Conservation (phyloP, 2,888 invertebrate genomes). For the Exocentrus adspersus region DNA sequence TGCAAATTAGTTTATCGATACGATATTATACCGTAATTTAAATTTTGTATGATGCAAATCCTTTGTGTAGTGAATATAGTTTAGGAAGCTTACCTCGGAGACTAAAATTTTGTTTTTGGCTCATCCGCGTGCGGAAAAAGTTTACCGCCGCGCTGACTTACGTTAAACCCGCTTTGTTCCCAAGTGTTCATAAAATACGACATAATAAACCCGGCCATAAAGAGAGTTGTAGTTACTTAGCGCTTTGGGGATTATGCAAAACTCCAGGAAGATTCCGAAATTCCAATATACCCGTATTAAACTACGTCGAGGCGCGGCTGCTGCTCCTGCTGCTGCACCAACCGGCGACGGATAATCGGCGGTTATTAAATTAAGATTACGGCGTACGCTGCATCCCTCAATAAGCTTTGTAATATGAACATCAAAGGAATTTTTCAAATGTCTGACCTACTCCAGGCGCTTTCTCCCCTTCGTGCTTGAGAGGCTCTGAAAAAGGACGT, state of each 20-base stretch:
- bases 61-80: too few species aligned
- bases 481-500: not conserved
- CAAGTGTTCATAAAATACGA: not conserved
- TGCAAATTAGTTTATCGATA: too few species aligned
- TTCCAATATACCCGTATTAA: constrained; percentile 14
- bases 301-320: too few species aligned
- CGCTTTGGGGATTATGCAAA: constrained; percentile 14
- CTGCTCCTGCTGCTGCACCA: not conserved
- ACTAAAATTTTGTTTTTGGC: not conserved
- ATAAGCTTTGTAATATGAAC: constrained; percentile 23
- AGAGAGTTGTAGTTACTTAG: constrained; percentile 12
- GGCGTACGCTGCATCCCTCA: constrained; percentile 8
- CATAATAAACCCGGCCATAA: constrained; percentile 8
- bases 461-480: not conserved
- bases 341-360: constrained; percentile 29
- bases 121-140: not conserved
- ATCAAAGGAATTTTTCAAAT: constrained; percentile 29
- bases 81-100: too few species aligned
- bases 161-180: not conserved
- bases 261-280: constrained; percentile 5
- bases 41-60: too few species aligned
- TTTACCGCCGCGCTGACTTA: not conserved
- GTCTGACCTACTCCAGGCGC: constrained; percentile 12
- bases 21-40: too few species aligned
- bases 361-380: constrained; percentile 38